Evolutionary conservation across 2,888 invertebrate genomes (phyloP), one percentile per base, ranked within the genome.

Genomic region (Oligia strigilis): DNA sequence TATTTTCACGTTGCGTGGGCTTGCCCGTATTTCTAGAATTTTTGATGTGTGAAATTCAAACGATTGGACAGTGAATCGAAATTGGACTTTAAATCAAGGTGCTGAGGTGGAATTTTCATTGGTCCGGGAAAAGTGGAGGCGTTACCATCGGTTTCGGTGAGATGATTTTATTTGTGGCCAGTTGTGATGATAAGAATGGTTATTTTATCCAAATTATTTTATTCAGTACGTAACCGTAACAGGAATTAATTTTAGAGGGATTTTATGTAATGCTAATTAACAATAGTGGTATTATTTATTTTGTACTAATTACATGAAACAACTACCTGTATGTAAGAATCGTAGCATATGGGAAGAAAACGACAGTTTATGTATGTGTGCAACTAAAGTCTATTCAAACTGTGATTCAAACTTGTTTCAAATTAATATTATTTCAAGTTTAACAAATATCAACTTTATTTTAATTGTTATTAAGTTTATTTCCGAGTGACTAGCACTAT

Each of bases 41-140:
- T 95, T 93, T 93, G 92, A 92, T 92, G 93, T 94, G 93, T 93
- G 91, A 94, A 93, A 93, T 92, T 92, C 91, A 91, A 91, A 93
- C 78, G 84, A 65, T 85, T 72, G 29, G 3, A 0, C 49, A n/a
- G 5, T 6, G 66, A 80, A 71, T 71, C 60, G 9, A 90, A 82
- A 86, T 80, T 85, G 71, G 67, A 88, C 91, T 85, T 67, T 91
- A 88, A 75, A 1, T 0, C 36, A n/a, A 55, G 11, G 5, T 6
- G 6, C 23, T 78, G 89, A 75, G 78, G 87, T 75, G 46, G 11
- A 60, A 72, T 90, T 90, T 91, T 17, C 73, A 75, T 67, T 89
- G 87, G 29, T 29, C 4, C 5, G 3, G 40, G 13, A 17, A 17
- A 49, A 46, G 77, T 73, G 71, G 46, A 69, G 77, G 80, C 77